Base-by-base conservation (phyloP, 2,113 vertebrate species). In the Austrofundulus limnaeus region DNA sequence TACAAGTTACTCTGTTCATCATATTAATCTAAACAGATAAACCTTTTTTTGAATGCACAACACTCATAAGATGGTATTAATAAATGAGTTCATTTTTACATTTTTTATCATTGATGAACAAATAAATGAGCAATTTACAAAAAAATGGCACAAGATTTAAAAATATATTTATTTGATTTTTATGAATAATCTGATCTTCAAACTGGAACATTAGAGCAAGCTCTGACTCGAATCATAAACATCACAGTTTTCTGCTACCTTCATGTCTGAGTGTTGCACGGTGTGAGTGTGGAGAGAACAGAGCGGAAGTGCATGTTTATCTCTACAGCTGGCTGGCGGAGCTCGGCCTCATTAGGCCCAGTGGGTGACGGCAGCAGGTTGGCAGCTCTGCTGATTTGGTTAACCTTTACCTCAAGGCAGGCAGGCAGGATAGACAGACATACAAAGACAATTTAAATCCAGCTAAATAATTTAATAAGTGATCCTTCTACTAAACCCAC, bases 401-500 rank as follows among this genome's bases (percentile, higher is more conserved):
- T 89, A 90, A 89, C 85, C 86, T 90, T 90, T 89, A 87, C 70
- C 78, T 82, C 76, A 10, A 73, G 63, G 79, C 62, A 74, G 61
- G 55, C 70, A 45, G 72, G 38, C 45, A 79, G 66, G 68, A 56
- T 21, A 68, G 51, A 61, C 24, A 60, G 24, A 63, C 63, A 63
- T 50, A 65, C 54, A 58, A 47, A 79, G 55, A 63, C 53, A 56
- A 59, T 70, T 70, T 24, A 46, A 55, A 37, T 43, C 4, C 1
- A 52, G 66, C 49, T 55, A 31, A 69, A 77, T 68, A 85, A 79
- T 68, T 58, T 63, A 60, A 65, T 58, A 50, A 45, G 41, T 48
- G 24, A 63, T 25, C 48, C 54, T 46, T 75, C 20, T 1, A 0
- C 37, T n/a, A 63, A 67, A 66, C 51, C 54, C 16, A 50, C 15